phyloP scores from a whole-genome alignment of 2,797 vertebrate genomes.

The Gallinago stenura region DNA sequence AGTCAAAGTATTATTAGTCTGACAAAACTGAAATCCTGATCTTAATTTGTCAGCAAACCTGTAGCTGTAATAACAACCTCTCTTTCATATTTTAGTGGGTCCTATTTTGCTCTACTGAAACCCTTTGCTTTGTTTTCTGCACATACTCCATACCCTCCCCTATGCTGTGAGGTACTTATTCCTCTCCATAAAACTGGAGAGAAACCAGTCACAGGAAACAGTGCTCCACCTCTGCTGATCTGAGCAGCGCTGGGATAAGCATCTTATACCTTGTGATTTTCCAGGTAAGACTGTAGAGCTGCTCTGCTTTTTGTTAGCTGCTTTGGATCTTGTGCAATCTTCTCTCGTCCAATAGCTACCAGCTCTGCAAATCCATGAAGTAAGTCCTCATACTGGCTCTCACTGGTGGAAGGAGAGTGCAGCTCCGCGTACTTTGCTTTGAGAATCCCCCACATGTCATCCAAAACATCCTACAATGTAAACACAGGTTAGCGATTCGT shows the following conservation, averaged over 20 bases:
- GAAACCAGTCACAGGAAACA: not conserved
- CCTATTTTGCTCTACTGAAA: not conserved
- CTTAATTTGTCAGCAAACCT: not conserved
- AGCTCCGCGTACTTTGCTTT: slow-evolving; percentile 72
- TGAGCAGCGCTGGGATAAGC: not conserved
- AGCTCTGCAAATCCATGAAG: slow-evolving; percentile 80
- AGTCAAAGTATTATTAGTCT: not conserved
- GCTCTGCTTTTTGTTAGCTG: slow-evolving; percentile 69
- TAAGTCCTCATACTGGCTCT: slow-evolving; percentile 80
- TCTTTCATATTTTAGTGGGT: not conserved
- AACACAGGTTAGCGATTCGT: not conserved
- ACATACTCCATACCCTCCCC: not conserved
- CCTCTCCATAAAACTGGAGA: not conserved
- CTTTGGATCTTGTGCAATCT: slow-evolving; percentile 64
- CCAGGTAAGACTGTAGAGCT: slow-evolving; percentile 78
- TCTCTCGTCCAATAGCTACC: slow-evolving; percentile 79
- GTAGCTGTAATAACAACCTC: not conserved
- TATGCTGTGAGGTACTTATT: not conserved
- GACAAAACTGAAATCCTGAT: not conserved
- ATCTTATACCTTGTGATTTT: slow-evolving; percentile 83
- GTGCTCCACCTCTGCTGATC: not conserved
- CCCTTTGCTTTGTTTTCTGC: not conserved
- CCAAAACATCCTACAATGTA: slow-evolving; percentile 82
- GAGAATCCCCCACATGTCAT: slow-evolving; percentile 79
- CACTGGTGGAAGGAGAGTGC: slow-evolving; percentile 68